Conservation (phyloP, 2,113 vertebrate genomes). For the Rhipidura dahli region DNA sequence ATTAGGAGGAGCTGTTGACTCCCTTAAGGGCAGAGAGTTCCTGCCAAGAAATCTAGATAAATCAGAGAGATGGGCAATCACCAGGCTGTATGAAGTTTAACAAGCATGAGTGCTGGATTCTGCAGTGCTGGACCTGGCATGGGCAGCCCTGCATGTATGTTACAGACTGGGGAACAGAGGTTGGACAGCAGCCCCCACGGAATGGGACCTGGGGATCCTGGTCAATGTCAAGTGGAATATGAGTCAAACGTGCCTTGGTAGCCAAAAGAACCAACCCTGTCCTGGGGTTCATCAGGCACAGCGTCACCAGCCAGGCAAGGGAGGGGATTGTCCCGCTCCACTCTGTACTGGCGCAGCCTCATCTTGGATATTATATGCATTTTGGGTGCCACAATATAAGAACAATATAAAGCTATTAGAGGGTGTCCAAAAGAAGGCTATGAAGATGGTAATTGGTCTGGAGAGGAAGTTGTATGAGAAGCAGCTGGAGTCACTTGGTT, state of each 20-base stretch:
- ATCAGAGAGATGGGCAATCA: not conserved
- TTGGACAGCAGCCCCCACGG: not conserved
- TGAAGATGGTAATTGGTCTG: not conserved
- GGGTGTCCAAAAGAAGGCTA: not conserved
- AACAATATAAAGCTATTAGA: not conserved
- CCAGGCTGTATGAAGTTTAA: too few relatives aligned
- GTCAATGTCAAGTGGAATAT: not conserved
- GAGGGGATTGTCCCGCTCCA: accelerated
- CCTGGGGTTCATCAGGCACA: not conserved
- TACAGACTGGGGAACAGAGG: not conserved
- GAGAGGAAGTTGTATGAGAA: not conserved
- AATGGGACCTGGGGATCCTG: too few relatives aligned
- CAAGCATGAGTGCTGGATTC: not conserved
- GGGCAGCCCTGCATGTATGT: accelerated
- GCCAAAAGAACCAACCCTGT: not conserved
- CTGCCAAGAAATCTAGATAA: not conserved
- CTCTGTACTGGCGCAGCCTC: accelerated
- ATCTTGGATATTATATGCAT: not conserved
- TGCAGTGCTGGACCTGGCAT: not conserved
- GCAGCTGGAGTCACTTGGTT: not conserved
- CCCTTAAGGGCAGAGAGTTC: not conserved
- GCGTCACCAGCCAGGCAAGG: accelerated
- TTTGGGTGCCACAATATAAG: not conserved
- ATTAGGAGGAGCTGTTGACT: not conserved
- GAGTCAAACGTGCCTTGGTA: not conserved